These are phyloP conservation scores for Lordiphosa fenestrarum DNA, from an alignment of 2,888 invertebrate genomes.

Conservation along the genomic window DNA sequence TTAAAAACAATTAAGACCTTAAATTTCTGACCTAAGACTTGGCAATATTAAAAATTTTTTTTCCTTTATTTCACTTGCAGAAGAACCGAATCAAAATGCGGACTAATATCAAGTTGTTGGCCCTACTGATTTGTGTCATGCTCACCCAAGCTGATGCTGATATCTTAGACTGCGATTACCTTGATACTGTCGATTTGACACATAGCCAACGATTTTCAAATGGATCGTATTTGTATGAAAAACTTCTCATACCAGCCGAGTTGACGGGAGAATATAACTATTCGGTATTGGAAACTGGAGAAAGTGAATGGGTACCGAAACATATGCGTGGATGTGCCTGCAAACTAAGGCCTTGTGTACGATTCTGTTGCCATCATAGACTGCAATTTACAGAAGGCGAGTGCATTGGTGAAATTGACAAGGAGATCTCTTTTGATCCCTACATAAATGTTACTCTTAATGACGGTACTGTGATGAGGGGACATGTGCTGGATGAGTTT, in stretches of 20 bases:
- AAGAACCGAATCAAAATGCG: constrained; percentile 2
- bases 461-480: constrained; percentile 5
- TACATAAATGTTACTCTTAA: constrained; percentile 32
- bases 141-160: constrained; percentile 7
- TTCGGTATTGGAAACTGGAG: constrained; percentile 9
- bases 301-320: constrained; percentile 1
- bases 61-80: background rate
- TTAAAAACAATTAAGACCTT: no score
- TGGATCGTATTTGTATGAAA: constrained; percentile 59
- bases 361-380: constrained; percentile 56
- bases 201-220: constrained; percentile 27
- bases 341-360: constrained; percentile 68
- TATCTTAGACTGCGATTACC: constrained; percentile 52
- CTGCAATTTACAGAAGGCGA: background rate
- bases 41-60: no score
- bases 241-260: constrained; percentile 46
- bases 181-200: constrained; percentile 61
- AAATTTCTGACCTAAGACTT: no score
- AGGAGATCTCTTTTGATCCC: constrained; percentile 12
- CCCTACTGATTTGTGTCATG: background rate
- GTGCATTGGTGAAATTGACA: background rate
- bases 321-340: constrained; percentile 66
- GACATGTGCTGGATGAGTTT: constrained; percentile 21
- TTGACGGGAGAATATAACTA: constrained; percentile 45
- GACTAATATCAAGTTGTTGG: background rate